A percentile compares a stretch with the other conserved stretches of the same genome.
Conservation (phyloP, 2,888 invertebrate genomes). For the Catocala sponsa region DNA sequence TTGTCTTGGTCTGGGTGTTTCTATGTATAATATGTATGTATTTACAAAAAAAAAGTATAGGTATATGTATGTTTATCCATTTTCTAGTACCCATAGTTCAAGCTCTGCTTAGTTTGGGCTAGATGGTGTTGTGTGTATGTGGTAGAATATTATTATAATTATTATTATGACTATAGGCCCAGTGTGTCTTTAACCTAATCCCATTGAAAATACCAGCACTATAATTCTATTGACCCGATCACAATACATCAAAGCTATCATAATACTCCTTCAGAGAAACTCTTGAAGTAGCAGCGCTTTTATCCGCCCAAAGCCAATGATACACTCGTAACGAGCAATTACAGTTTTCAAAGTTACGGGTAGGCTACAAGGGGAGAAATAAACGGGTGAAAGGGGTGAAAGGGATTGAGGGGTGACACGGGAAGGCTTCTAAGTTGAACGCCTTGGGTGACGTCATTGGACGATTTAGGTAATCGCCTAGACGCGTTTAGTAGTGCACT, state of each 20-base stretch:
- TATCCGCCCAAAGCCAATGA: slow-evolving; percentile 52
- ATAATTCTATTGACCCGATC: slow-evolving; percentile 6
- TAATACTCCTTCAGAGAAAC: slow-evolving; percentile 35
- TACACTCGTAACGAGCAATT: slow-evolving; percentile 57
- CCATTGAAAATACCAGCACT: neutral
- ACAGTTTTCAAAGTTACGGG: slow-evolving; percentile 53
- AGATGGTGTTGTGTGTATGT: too few relatives aligned
- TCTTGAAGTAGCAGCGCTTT: slow-evolving; percentile 39
- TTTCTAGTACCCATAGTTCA: too few relatives aligned
- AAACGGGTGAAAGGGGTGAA: slow-evolving; percentile 9
- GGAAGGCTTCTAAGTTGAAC: slow-evolving; percentile 53
- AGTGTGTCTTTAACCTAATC: too few relatives aligned
- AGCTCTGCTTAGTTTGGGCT: too few relatives aligned
- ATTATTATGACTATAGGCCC: too few relatives aligned
- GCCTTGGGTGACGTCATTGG: slow-evolving; percentile 33
- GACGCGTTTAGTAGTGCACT: slow-evolving; percentile 43
- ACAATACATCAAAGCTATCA: slow-evolving; percentile 36
- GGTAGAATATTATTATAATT: too few relatives aligned
- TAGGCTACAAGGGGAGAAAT: slow-evolving; percentile 21
- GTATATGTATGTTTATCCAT: too few relatives aligned
- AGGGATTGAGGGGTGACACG: slow-evolving; percentile 29
- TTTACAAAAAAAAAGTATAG: too few relatives aligned
- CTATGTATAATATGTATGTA: too few relatives aligned
- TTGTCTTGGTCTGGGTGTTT: too few relatives aligned
- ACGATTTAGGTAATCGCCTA: slow-evolving; percentile 51